Conservation (phyloP, 2,797 vertebrate genomes). For the Lates japonicus region DNA sequence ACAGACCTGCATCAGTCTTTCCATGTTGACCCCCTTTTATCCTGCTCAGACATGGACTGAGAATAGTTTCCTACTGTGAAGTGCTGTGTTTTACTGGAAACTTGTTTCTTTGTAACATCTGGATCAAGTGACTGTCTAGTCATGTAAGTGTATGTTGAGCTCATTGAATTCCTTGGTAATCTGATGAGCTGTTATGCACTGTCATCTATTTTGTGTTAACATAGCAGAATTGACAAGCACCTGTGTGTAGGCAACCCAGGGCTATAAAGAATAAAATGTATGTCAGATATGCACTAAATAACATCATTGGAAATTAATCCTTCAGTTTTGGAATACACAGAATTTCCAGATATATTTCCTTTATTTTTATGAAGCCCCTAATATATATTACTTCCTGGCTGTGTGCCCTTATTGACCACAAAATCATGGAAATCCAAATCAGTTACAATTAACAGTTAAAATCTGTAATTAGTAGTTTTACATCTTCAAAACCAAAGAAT, state of each 20-base stretch:
- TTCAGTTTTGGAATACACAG: neutral
- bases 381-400: neutral
- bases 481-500: conserved; percentile 16
- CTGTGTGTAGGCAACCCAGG: neutral
- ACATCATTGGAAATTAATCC: neutral
- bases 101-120: conserved; percentile 51
- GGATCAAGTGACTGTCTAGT: conserved; percentile 53
- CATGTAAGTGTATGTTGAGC: conserved; percentile 31
- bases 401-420: neutral
- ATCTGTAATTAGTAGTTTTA: neutral
- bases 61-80: conserved; percentile 23
- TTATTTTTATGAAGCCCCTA: neutral
- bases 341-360: neutral
- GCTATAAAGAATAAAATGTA: neutral
- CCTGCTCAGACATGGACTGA: conserved; percentile 36
- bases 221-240: neutral
- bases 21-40: conserved; percentile 56
- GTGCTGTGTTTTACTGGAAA: conserved; percentile 52
- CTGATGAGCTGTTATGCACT: neutral
- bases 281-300: neutral
- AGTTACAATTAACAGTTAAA: neutral
- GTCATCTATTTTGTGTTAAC: conserved; percentile 11
- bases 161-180: conserved; percentile 17
- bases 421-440: neutral
- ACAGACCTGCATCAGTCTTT: conserved; percentile 65